phyloP scores from a whole-genome alignment of 53 echinoderm and acorn worm genomes.

The Astropecten irregularis region DNA sequence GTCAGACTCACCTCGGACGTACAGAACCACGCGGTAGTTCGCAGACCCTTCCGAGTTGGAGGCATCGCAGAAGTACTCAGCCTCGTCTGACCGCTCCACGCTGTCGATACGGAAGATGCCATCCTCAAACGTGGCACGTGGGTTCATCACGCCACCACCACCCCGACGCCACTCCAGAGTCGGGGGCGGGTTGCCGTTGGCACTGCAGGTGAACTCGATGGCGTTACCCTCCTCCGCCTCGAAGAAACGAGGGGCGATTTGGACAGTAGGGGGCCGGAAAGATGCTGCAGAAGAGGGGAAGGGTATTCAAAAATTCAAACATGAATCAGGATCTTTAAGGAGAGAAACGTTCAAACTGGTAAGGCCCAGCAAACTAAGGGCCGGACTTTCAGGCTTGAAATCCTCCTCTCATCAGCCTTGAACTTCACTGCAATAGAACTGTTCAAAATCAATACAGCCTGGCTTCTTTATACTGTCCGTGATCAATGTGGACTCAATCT shows the following conservation, averaged over 20 bases:
- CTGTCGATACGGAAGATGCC: conserved; percentile 81
- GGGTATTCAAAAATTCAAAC: background rate
- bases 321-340: background rate
- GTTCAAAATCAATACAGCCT: too few relatives aligned
- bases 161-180: conserved; percentile 81
- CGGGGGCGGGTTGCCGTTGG: conserved; percentile 77
- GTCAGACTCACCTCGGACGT: conserved; percentile 82
- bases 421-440: too few relatives aligned
- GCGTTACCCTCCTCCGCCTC: conserved; percentile 81
- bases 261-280: conserved; percentile 54
- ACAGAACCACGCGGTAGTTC: conserved; percentile 73
- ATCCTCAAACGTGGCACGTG: conserved; percentile 57
- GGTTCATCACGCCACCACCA: conserved; percentile 62
- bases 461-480: too few relatives aligned
- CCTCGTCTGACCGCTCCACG: conserved; percentile 71
- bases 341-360: too few relatives aligned
- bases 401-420: too few relatives aligned
- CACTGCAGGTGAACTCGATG: conserved; percentile 78
- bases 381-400: too few relatives aligned
- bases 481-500: too few relatives aligned
- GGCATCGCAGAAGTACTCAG: conserved; percentile 90
- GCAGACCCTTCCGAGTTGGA: conserved; percentile 73
- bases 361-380: too few relatives aligned
- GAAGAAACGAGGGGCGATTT: conserved; percentile 80
- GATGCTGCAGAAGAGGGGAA: conserved; percentile 34